Evolutionary conservation across 2,113 vertebrate species (phyloP).

Genomic region (Cyanistes caeruleus): DNA sequence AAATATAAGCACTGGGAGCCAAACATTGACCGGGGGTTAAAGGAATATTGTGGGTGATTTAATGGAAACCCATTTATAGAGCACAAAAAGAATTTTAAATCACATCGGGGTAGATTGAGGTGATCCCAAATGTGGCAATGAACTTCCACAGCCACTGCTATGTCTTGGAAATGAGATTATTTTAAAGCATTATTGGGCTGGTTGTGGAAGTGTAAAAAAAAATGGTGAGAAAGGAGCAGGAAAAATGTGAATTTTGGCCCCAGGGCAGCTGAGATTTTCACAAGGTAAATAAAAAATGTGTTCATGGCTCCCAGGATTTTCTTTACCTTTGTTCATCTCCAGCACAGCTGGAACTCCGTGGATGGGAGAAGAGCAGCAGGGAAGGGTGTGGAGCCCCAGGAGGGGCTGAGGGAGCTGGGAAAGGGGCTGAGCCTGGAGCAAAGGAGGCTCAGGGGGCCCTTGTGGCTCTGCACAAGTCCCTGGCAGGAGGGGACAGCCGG

Average conservation of each 20-base stretch:
- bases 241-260: not conserved
- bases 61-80: constrained; percentile 5
- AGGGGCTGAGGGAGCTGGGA: not conserved
- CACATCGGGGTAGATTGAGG: not conserved
- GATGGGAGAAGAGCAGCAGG: not conserved
- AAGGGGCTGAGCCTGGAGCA: not conserved
- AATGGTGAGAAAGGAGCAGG: not conserved
- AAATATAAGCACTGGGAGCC: constrained; percentile 33
- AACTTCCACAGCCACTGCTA: not conserved
- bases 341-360: not conserved
- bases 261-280: not conserved
- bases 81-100: constrained; percentile 37
- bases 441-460: not conserved
- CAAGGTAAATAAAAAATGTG: not conserved
- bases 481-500: not conserved
- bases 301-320: not conserved
- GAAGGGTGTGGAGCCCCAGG: not conserved
- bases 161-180: constrained; percentile 20
- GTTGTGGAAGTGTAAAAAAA: not conserved
- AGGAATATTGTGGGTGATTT: constrained; percentile 42
- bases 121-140: constrained; percentile 43
- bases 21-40: constrained; percentile 32
- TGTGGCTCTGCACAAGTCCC: not conserved
- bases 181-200: not conserved
- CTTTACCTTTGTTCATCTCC: not conserved